Percentiles rank a stretch among this genome's conserved stretches.
Conservation (phyloP, 2,888 invertebrate species). For the Latheticus oryzae region DNA sequence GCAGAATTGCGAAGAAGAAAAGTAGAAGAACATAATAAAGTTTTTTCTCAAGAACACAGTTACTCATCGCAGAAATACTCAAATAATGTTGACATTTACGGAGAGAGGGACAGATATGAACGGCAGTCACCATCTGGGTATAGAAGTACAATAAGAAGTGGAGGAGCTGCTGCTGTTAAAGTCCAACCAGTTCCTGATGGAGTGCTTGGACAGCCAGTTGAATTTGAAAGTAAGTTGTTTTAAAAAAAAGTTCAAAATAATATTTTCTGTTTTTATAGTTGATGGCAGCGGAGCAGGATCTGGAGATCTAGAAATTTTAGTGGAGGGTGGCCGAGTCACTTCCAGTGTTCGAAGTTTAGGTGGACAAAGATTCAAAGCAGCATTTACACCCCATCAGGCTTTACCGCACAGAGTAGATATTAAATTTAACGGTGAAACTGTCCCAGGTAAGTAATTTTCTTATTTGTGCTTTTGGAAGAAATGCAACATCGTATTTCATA, state of each 20-base stretch:
- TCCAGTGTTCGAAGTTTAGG: slow-evolving; percentile 93
- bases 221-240: slow-evolving; percentile 87
- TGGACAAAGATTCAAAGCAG: slow-evolving; percentile 88
- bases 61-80: slow-evolving; percentile 58
- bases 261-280: slow-evolving; percentile 72
- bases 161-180: slow-evolving; percentile 86
- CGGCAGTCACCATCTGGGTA: slow-evolving; percentile 47
- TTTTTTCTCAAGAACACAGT: slow-evolving; percentile 48
- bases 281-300: slow-evolving; percentile 96
- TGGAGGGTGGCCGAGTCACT: slow-evolving; percentile 94
- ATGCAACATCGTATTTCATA: no score
- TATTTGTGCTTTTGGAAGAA: slow-evolving; percentile 7
- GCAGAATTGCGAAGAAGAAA: slow-evolving; percentile 60
- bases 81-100: slow-evolving; percentile 49
- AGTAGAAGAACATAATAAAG: slow-evolving; percentile 56
- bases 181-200: slow-evolving; percentile 90
- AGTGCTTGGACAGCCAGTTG: slow-evolving; percentile 89
- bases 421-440: slow-evolving; percentile 92
- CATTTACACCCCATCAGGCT: slow-evolving; percentile 91
- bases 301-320: slow-evolving; percentile 94
- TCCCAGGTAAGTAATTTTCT: slow-evolving; percentile 79
- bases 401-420: slow-evolving; percentile 91
- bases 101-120: slow-evolving; percentile 47
- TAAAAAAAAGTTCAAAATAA: slow-evolving; percentile 2
- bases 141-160: slow-evolving; percentile 67